Conservation (phyloP, 1,140 invertebrate species). For the Apis mellifera region Amel_HAv3.1 CM009935.2:11983501-11984000, state of each 20-base stretch:
- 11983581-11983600: background rate
- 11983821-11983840: background rate
- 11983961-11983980: conserved; percentile 71
- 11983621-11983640: no score
- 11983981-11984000: conserved; percentile 78
- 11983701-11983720: background rate
- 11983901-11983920: background rate
- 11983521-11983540: conserved; percentile 70
- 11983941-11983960: background rate
- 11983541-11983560: conserved; percentile 4
- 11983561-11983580: background rate
- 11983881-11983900: background rate
- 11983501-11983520: conserved; percentile 76
- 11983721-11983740: background rate
- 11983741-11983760: background rate
- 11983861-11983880: background rate
- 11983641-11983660: no score
- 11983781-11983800: background rate
- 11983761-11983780: background rate
- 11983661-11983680: background rate
- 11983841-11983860: background rate
- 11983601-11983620: background rate
- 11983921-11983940: background rate
- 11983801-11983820: background rate
- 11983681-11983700: background rate